Base-by-base conservation (phyloP, 2,797 vertebrate genomes). In the Anguilla megastoma region DNA sequence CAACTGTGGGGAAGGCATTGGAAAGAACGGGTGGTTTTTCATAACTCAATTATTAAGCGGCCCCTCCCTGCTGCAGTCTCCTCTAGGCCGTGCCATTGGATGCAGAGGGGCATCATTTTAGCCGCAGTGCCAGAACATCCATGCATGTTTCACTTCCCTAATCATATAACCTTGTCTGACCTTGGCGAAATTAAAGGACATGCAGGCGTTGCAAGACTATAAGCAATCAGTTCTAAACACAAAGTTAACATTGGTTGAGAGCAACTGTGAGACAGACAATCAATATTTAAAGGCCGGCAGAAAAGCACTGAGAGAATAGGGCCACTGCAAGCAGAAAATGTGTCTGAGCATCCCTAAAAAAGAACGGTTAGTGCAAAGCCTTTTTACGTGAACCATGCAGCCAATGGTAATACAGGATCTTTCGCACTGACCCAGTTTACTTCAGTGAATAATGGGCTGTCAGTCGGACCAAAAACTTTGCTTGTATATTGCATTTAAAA, bases 21-120 rank as follows among this genome's bases (percentile, higher is more conserved):
- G 66, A 87, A 86, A 82, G 71, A 87, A 86, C 41, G 69, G 79
- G 45, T 52, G 41, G 50, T 79, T 56, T 85, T 80, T 88, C 18
- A 30, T 24, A 60, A 14, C 30, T 60, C 88, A 89, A 91, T 90
- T 87, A 91, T 89, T 90, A 50, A 91, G 85, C 54, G 87, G 86
- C 41, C 33, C 41, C 33, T 41, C 33, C 8, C 16, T 16, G 36
- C 69, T 6, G 33, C 74, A 10, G 12, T 36, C 33, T 76, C 74
- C 74, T 41, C 30, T 8, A 76, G 33, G 74, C 16, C 8, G 16
- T 18, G 16, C 3, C 69, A 36, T 16, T 10, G 27, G 9, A 33
- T 36, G 30, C 69, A 74, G 69, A 33, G 30, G 30, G 7, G 30
- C 69, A 8, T 36, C 27, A 36, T 74, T 16, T 36, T 30, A 74